These are phyloP conservation scores for Andrena camellia DNA, from an alignment of 2,888 invertebrate genomes.

Conservation along the genomic window DNA sequence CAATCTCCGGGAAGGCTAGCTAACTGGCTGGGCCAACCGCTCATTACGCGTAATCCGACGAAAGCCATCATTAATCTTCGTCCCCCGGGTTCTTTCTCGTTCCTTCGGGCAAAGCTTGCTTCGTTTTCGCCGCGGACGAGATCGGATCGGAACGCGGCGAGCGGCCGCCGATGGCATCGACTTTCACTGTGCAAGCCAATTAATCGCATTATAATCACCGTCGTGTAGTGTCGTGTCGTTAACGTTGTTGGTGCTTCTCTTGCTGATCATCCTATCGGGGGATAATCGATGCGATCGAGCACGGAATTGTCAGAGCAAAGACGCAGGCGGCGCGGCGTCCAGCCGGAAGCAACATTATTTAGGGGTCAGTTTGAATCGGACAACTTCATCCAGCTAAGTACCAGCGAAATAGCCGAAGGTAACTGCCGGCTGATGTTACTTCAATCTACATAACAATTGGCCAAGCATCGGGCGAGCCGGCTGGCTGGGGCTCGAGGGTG, in stretches of 20 bases:
- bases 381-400: conserved; percentile 64
- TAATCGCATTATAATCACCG: conserved; percentile 62
- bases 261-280: neutral
- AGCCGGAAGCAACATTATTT: conserved; percentile 57
- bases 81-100: conserved; percentile 36
- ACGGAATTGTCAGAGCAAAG: neutral
- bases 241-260: neutral
- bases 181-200: conserved; percentile 46
- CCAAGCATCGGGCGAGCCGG: conserved; percentile 23
- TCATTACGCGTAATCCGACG: conserved; percentile 72
- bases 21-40: conserved; percentile 31
- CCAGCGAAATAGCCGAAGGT: conserved; percentile 62
- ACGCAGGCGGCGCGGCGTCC: neutral
- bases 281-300: neutral
- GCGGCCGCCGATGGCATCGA: conserved; percentile 35
- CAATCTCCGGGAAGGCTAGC: neutral
- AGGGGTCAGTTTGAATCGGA: conserved; percentile 56
- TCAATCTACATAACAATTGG: conserved; percentile 77
- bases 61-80: conserved; percentile 68
- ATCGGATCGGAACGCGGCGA: conserved; percentile 32
- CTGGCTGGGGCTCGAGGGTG: conserved; percentile 18
- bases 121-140: conserved; percentile 34
- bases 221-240: conserved; percentile 17
- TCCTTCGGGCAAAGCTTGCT: conserved; percentile 23
- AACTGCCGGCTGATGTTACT: conserved; percentile 70